Evolutionary conservation across 2,797 vertebrate species (phyloP).

Genomic region (Potorous gilbertii): DNA sequence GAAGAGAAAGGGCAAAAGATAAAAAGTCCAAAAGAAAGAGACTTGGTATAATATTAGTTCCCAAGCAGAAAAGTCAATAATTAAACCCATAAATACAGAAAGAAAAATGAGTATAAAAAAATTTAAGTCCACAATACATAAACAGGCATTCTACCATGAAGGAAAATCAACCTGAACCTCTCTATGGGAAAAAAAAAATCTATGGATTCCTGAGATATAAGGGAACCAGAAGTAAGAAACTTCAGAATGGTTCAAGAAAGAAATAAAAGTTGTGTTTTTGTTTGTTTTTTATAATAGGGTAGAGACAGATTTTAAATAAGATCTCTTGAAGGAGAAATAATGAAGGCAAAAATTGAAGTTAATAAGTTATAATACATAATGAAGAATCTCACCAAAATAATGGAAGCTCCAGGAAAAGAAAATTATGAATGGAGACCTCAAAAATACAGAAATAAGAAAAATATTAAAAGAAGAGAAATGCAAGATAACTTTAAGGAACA

Average conservation of each 20-base stretch:
- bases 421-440: neutral
- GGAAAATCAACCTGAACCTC: neutral
- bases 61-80: neutral
- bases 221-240: neutral
- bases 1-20: neutral
- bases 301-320: neutral
- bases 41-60: neutral
- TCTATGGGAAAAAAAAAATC: neutral
- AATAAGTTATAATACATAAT: neutral
- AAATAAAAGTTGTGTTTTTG: neutral
- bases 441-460: neutral
- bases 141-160: neutral
- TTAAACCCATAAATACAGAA: neutral
- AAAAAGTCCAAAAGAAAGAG: neutral
- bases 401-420: neutral
- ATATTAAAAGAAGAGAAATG: neutral
- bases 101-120: neutral
- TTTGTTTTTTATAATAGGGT: neutral
- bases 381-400: neutral
- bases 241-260: neutral
- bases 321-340: neutral
- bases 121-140: neutral
- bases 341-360: neutral
- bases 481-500: neutral
- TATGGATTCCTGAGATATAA: neutral